A percentile compares a stretch with the other conserved stretches of the same genome.
These are phyloP conservation scores for Okamejei kenojei DNA, from an alignment of 2,797 vertebrate species.

Conservation along the genomic window DNA sequence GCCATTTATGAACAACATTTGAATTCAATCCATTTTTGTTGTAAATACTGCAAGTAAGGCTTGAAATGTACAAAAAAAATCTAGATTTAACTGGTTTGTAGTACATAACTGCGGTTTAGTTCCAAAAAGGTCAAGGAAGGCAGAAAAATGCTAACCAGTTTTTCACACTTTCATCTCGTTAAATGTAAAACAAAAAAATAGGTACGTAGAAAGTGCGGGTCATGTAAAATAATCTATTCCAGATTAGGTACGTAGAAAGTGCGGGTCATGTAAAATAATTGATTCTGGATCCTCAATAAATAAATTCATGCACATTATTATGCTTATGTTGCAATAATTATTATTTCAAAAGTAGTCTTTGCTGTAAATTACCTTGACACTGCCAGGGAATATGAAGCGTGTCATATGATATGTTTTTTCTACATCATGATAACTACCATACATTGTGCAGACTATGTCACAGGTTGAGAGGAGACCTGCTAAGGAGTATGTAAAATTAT, in stretches of 20 bases:
- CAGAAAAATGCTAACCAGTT: background rate
- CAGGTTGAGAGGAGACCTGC: too few species aligned
- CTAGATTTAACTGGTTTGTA: background rate
- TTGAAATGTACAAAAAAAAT: background rate
- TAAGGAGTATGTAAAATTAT: too few species aligned
- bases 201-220: background rate
- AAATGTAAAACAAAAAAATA: background rate
- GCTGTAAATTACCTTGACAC: background rate
- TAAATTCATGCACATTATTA: background rate
- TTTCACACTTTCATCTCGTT: background rate
- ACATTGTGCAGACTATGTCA: background rate
- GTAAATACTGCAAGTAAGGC: background rate
- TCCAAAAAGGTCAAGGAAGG: background rate
- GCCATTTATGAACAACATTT: background rate
- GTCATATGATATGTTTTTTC: background rate
- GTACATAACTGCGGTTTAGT: background rate
- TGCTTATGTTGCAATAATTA: background rate
- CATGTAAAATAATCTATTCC: background rate
- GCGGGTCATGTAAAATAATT: background rate
- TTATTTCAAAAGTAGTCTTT: background rate
- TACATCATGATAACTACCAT: background rate
- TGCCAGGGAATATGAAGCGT: background rate
- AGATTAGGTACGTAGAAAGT: background rate
- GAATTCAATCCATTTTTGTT: background rate
- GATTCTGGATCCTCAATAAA: background rate